Evolutionary conservation across 2,888 invertebrate species (phyloP), one percentile per base, ranked within the genome.

Genomic region (Himalopsyche kuldschensis): DNA sequence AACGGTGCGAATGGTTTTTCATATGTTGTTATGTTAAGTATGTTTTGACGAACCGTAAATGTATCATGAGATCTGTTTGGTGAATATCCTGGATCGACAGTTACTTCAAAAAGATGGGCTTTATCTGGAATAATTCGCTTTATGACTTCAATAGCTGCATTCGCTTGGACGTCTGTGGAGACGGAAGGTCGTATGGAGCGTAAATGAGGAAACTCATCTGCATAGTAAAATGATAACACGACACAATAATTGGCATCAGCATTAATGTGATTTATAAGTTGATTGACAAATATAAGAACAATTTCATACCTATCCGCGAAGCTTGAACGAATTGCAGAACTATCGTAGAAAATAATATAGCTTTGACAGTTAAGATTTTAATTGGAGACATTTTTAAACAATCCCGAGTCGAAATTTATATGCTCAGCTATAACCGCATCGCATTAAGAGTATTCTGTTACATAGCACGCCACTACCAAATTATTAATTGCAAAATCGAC

Each of bases 101-200:
- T n/a, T 15, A 83, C 46, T 27, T 84, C 83, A 35, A 86, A 86
- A 32, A 80, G 75, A 41, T 80, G n/a, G 41, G 81, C 48, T 78
- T 83, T 82, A 17, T 85, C 81, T 47, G 86, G 86, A 75, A 86
- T 41, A 78, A 81, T 35, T 27, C 85, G 80, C 27, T 84, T 84
- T 24, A 86, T 78, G 5, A 86, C 75, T 20, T 81, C 81, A 20
- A 48, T 27, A 32, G 86, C 86, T 17, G 81, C 86, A 82, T 80
- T 30, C 20, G 79, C 27, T 80, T 86, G 86, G 24, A 75, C 35
- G 35, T 80, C 78, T 15, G 20, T 15, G 15, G 69, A 27, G 27
- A 30, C 30, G 8, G 69, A 27, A 30, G 69, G 11, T 15, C 27
- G 69, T 10, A 69, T 30, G 24, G 24, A 15, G 20, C 27, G 20